phyloP scores from a whole-genome alignment of 2,888 invertebrate genomes.

The Drosophila multiciliata region DNA sequence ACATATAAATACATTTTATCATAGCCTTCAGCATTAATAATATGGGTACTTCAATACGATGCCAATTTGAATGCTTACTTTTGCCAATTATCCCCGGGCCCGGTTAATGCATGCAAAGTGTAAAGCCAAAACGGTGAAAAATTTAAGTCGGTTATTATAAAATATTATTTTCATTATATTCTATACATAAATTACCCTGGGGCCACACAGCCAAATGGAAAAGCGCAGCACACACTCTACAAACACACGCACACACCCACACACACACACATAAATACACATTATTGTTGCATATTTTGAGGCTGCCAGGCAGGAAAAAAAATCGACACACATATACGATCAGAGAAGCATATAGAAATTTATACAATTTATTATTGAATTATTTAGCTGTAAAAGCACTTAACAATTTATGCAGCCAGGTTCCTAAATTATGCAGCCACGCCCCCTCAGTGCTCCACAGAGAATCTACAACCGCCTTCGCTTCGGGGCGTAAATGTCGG shows the following conservation, averaged over 20 bases:
- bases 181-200: constrained; percentile 74
- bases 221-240: constrained; percentile 29
- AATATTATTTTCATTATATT: constrained; percentile 75
- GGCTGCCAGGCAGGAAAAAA: constrained; percentile 41
- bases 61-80: constrained; percentile 24
- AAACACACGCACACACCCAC: background rate
- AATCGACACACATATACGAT: constrained; percentile 1
- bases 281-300: constrained; percentile 80
- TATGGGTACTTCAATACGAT: constrained; percentile 31
- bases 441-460: constrained; percentile 17
- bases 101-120: constrained; percentile 16
- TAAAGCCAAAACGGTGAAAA: constrained; percentile 25
- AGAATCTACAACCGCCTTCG: background rate
- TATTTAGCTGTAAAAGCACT: constrained; percentile 71
- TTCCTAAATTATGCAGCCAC: constrained; percentile 70
- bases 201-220: constrained; percentile 62
- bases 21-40: background rate
- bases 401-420: constrained; percentile 77
- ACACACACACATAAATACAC: constrained; percentile 6
- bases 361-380: constrained; percentile 75
- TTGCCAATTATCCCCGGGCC: constrained; percentile 4
- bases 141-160: constrained; percentile 48
- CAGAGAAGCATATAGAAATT: constrained; percentile 30
- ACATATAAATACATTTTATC: background rate
- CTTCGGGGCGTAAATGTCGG: constrained; percentile 12